These are phyloP conservation scores for Octopus bimaculoides DNA, from an alignment of 1,140 invertebrate genomes.

Conservation along the genomic window DNA sequence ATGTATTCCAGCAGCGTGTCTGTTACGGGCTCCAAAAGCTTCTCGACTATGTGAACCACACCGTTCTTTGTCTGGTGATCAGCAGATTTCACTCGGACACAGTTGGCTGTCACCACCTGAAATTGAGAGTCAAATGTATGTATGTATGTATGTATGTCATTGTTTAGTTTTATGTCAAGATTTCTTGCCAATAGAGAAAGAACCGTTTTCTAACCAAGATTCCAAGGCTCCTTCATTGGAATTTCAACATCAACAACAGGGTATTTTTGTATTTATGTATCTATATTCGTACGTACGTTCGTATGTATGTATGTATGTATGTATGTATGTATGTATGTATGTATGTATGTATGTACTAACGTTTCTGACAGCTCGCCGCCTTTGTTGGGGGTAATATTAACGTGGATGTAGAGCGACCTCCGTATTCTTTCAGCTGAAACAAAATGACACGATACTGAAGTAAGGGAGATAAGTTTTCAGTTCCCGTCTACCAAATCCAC, in stretches of 20 bases:
- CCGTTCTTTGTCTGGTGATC: slow-evolving; percentile 64
- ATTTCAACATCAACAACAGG: not conserved
- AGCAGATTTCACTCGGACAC: slow-evolving; percentile 62
- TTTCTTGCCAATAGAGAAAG: no score
- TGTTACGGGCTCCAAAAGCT: slow-evolving; percentile 58
- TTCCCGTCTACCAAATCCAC: no score
- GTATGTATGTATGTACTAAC: no score
- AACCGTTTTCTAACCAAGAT: slow-evolving; percentile 4
- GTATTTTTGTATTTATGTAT: not conserved
- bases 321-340: not conserved
- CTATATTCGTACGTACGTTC: not conserved
- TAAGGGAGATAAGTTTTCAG: no score
- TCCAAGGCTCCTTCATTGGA: not conserved
- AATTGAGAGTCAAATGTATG: not conserved
- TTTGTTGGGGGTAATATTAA: no score
- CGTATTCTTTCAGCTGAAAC: no score
- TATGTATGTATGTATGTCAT: not conserved
- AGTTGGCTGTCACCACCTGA: slow-evolving; percentile 64
- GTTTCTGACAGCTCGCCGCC: no score
- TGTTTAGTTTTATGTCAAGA: no score
- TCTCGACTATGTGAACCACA: slow-evolving; percentile 62
- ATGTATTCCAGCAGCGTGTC: slow-evolving; percentile 59
- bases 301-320: not conserved
- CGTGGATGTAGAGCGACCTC: no score
- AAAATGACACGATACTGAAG: no score